A percentile compares a stretch with the other conserved stretches of the same genome.
Conservation (phyloP, 2,113 vertebrate genomes). For the Charadrius vociferus region DNA sequence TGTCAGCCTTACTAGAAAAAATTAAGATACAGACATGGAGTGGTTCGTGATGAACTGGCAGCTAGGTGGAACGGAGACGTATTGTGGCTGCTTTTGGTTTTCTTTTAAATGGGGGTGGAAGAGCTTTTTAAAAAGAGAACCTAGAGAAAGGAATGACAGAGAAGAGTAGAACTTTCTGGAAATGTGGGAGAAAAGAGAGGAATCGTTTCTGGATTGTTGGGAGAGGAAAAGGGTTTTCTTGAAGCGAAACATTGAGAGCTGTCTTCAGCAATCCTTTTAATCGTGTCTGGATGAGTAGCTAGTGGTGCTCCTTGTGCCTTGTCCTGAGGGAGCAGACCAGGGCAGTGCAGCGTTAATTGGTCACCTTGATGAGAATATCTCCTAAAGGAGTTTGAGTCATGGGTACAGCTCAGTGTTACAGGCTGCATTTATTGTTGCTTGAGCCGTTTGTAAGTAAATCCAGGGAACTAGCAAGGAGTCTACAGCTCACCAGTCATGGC, state of each 20-base stretch:
- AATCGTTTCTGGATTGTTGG: background rate
- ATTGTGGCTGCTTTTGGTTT: background rate
- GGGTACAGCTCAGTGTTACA: accelerated
- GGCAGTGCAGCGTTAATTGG: background rate
- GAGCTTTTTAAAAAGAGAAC: background rate
- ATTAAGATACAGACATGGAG: background rate
- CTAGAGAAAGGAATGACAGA: background rate
- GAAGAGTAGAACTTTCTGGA: background rate
- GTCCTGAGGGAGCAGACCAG: background rate
- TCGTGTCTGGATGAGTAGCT: background rate
- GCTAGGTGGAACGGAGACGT: background rate
- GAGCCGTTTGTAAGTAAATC: background rate
- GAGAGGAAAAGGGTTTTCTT: background rate
- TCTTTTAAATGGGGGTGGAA: background rate
- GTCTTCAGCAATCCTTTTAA: background rate
- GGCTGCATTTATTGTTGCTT: background rate
- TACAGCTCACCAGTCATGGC: background rate
- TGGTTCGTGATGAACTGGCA: background rate
- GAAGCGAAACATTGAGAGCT: background rate
- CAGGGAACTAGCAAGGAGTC: background rate
- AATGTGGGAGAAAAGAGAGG: background rate
- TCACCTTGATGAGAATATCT: background rate
- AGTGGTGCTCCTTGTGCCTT: background rate
- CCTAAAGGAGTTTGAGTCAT: background rate
- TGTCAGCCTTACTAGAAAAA: background rate